Evolutionary conservation across 2,888 invertebrate species (phyloP).

Genomic region (Andrena camellia): DNA sequence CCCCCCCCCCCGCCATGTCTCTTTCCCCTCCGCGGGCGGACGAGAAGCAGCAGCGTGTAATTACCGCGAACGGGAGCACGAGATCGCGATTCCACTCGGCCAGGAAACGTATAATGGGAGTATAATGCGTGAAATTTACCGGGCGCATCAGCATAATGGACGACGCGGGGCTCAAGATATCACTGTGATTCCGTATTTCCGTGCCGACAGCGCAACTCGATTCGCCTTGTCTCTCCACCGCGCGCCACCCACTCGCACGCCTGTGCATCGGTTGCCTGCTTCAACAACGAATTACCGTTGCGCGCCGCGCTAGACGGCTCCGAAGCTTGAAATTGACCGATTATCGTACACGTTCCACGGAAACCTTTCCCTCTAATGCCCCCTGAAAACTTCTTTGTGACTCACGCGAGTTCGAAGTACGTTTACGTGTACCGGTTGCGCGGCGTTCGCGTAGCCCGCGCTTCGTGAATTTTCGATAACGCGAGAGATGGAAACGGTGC

Average conservation of each 20-base stretch:
- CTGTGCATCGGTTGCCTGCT: constrained; percentile 2
- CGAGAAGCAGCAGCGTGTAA: constrained; percentile 69
- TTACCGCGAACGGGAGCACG: constrained; percentile 68
- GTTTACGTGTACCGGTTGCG: not conserved
- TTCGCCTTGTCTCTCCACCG: constrained; percentile 26
- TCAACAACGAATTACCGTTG: constrained; percentile 32
- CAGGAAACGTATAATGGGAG: constrained; percentile 75
- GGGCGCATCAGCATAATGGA: constrained; percentile 75
- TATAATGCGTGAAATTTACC: constrained; percentile 76
- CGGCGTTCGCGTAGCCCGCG: too few species aligned
- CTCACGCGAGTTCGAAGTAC: constrained; percentile 4
- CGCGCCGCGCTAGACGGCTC: constrained; percentile 7
- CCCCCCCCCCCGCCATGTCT: not conserved
- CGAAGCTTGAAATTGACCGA: constrained; percentile 45
- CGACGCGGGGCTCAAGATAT: constrained; percentile 74
- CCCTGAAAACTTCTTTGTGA: not conserved
- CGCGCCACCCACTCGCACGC: constrained; percentile 4
- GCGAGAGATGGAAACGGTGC: too few species aligned
- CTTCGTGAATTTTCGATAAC: too few species aligned
- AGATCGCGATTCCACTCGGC: constrained; percentile 71
- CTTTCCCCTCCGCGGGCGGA: constrained; percentile 7
- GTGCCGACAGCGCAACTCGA: constrained; percentile 59
- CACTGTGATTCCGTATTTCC: constrained; percentile 74
- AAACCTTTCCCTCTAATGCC: constrained; percentile 5
- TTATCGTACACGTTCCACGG: constrained; percentile 25